Conservation (phyloP, 1,140 invertebrate genomes). For the Orius insidiosus region DNA sequence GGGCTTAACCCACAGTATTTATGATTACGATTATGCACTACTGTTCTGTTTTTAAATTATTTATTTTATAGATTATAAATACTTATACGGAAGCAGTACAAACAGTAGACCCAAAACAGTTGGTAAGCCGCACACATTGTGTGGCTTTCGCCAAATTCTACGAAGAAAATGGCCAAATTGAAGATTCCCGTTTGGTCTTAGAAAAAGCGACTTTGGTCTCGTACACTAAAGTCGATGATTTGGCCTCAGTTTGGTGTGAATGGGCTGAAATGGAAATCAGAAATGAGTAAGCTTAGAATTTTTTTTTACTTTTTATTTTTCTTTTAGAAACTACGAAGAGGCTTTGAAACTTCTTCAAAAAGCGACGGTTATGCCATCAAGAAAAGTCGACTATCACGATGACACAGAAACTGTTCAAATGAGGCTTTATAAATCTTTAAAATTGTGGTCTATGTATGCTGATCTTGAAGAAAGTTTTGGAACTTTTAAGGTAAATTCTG, state of each 20-base stretch:
- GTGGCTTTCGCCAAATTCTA: conserved; percentile 96
- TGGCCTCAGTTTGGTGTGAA: conserved; percentile 96
- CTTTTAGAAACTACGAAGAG: conserved; percentile 55
- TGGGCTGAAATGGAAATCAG: conserved; percentile 98
- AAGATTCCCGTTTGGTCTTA: conserved; percentile 89
- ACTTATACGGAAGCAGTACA: conserved; percentile 97
- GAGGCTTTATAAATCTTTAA: conserved; percentile 88
- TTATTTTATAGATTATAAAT: conserved; percentile 57
- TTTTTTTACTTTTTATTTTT: conserved; percentile 3
- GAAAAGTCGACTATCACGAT: conserved; percentile 90
- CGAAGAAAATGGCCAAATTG: conserved; percentile 72
- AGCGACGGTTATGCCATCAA: conserved; percentile 79
- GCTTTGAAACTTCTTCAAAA: conserved; percentile 85
- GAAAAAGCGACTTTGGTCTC: conserved; percentile 85
- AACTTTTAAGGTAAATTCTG: conserved; percentile 59
- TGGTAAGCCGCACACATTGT: conserved; percentile 53
- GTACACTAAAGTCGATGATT: conserved; percentile 91
- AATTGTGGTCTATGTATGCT: conserved; percentile 99
- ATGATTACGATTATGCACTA: background rate
- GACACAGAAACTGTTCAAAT: conserved; percentile 92
- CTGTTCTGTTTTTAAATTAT: conserved; percentile 4
- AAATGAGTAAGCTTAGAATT: conserved; percentile 47
- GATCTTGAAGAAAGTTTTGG: conserved; percentile 98
- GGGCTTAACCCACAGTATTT: background rate
- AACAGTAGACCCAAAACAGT: conserved; percentile 90